Base-by-base conservation (phyloP, 53 echinoderm and acorn worm species). In the Astropecten irregularis region DNA sequence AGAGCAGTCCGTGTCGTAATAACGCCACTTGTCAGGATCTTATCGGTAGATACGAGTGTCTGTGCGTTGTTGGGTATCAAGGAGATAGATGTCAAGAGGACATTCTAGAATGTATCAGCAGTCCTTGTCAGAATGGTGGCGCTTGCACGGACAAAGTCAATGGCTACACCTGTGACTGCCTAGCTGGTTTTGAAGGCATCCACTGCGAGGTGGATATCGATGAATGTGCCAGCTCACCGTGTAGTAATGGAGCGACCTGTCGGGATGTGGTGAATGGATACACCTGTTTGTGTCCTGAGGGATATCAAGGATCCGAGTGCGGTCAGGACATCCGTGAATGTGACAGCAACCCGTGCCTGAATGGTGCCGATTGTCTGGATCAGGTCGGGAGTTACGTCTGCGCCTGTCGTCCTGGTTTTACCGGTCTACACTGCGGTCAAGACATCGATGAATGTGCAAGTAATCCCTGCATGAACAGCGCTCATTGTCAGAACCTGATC, bases 231-330 rank as follows among this genome's bases (percentile, higher is more conserved):
- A 83, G 83, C 65, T 40, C 52, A 7, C 90, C 90, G 18, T 90
- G 90, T 64, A 67, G 47, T 69, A 85, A 85, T n/a, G 85, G 85
- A 18, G 85, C 90, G 27, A 66, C 48, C 40, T 90, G 90, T 36
- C 70, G 81, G 33, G 90, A 90, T 51, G 51, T 90, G 0, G 90
- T 90, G 16, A 81, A 90, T 44, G 90, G 90, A 18, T 90, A 61
- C 44, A 71, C 81, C 18, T 90, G 90, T 59, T 28, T 85, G 21
- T 90, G 90, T 51, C 89, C 77, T 14, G 57, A 42, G 48, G 89
- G 89, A 3, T 89, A 67, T 85, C 89, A 89, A 34, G 89, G 89
- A 25, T 84, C 74, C 0, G 81, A 84, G 39, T 85, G 85, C 25
- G 71, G 63, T 14, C 48, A 72, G 55, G 70, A 85, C 21, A 81